Percentiles rank a stretch among this genome's conserved stretches.
phyloP scores from a whole-genome alignment of 2,888 invertebrate genomes.

The Himalopsyche kuldschensis region DNA sequence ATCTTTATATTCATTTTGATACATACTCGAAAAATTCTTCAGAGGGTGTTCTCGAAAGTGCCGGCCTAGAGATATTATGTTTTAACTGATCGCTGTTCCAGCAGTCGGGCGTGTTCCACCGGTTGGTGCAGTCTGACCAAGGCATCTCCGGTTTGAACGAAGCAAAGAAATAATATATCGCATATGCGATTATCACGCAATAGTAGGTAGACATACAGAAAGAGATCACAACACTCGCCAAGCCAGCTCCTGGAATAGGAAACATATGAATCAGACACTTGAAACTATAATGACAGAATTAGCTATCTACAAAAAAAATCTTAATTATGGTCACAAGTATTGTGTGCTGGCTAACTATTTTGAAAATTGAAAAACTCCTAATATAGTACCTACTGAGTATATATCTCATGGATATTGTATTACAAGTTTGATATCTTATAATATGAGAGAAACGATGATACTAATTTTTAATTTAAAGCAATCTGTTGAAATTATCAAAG shows the following conservation, averaged over 20 bases:
- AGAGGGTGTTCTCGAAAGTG: conserved; percentile 78
- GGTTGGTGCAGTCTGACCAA: conserved; percentile 85
- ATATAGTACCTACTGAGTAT: no score
- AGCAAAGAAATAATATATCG: conserved; percentile 90
- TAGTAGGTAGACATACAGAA: conserved; percentile 95
- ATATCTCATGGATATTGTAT: no score
- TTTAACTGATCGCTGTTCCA: conserved; percentile 69
- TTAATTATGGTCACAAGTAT: neutral
- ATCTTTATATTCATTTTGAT: no score
- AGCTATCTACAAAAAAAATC: neutral
- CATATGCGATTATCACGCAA: conserved; percentile 93
- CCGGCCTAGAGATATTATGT: conserved; percentile 67
- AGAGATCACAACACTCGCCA: conserved; percentile 92
- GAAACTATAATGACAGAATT: no score
- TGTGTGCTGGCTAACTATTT: no score
- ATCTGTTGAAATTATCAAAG: no score
- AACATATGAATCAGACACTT: neutral
- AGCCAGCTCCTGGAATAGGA: conserved; percentile 77
- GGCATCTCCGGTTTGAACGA: conserved; percentile 86
- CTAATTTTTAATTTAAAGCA: no score
- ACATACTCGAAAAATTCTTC: conserved; percentile 92
- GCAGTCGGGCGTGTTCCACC: conserved; percentile 83
- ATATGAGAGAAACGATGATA: no score
- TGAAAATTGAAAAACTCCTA: no score
- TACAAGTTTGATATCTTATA: no score